These are phyloP conservation scores for Notiomystis cincta DNA, from an alignment of 2,113 vertebrate genomes.

Conservation along the genomic window DNA sequence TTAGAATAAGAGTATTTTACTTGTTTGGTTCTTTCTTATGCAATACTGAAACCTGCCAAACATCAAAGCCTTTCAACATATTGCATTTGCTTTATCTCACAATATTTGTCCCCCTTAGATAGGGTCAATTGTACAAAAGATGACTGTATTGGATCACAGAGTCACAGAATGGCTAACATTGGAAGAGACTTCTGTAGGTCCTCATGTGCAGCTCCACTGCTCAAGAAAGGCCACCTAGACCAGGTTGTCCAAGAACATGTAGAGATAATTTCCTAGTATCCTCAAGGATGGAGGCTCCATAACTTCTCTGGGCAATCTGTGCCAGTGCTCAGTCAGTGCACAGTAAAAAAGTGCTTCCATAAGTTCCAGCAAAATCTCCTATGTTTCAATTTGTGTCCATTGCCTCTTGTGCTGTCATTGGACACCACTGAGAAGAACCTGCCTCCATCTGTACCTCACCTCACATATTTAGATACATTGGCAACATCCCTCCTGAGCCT, in stretches of 20 bases:
- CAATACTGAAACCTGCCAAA: neutral
- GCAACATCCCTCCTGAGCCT: neutral
- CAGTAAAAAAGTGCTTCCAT: neutral
- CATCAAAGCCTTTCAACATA: neutral
- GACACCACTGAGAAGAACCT: neutral
- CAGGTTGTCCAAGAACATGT: neutral
- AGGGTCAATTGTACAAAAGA: neutral
- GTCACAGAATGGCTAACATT: neutral
- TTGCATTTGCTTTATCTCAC: neutral
- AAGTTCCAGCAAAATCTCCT: neutral
- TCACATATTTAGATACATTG: neutral
- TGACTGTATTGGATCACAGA: neutral
- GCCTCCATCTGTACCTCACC: neutral
- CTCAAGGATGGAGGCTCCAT: neutral
- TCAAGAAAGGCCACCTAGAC: neutral
- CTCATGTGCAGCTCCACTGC: fast-evolving
- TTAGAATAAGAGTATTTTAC: neutral
- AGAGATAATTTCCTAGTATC: neutral
- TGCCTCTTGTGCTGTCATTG: neutral
- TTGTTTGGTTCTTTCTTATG: neutral
- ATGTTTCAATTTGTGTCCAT: neutral
- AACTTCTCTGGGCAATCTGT: neutral
- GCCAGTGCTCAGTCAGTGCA: neutral
- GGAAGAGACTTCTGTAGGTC: neutral
- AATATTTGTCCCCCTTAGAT: neutral